These are phyloP conservation scores for Ptychochromis oligacanthus DNA, from an alignment of 2,113 vertebrate species.

Conservation along the genomic window DNA sequence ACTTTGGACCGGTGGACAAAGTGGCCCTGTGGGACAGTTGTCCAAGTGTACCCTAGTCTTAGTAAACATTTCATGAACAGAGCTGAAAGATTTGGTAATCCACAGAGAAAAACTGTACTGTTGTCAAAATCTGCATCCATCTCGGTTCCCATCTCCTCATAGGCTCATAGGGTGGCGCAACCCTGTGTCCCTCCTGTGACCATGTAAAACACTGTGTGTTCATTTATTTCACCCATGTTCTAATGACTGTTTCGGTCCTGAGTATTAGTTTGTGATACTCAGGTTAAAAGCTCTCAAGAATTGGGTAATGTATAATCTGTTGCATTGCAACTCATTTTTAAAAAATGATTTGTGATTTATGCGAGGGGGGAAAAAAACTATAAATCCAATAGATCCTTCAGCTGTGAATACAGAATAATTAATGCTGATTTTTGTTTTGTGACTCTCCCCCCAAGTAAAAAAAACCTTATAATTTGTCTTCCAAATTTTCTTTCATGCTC, in stretches of 20 bases:
- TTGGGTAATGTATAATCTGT: background rate
- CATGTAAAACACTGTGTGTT: too few relatives aligned
- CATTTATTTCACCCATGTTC: too few relatives aligned
- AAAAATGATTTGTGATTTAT: too few relatives aligned
- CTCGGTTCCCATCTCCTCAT: too few relatives aligned
- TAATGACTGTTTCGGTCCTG: too few relatives aligned
- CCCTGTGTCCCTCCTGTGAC: too few relatives aligned
- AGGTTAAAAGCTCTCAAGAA: too few relatives aligned
- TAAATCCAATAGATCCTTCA: background rate
- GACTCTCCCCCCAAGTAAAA: background rate
- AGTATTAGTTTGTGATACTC: too few relatives aligned
- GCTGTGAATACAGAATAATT: background rate
- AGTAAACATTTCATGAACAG: background rate
- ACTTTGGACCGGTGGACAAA: background rate
- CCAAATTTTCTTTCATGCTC: too few relatives aligned
- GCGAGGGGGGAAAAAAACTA: too few relatives aligned
- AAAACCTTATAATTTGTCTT: background rate
- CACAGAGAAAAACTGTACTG: background rate
- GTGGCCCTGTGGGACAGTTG: background rate
- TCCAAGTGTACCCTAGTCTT: background rate
- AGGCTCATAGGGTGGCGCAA: too few relatives aligned
- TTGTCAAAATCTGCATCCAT: background rate
- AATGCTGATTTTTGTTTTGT: background rate
- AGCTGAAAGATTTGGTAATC: background rate
- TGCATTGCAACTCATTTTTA: too few relatives aligned